Percentiles rank a stretch among this genome's conserved stretches.
Conservation (phyloP, 2,113 vertebrate genomes). For the Sander vitreus region DNA sequence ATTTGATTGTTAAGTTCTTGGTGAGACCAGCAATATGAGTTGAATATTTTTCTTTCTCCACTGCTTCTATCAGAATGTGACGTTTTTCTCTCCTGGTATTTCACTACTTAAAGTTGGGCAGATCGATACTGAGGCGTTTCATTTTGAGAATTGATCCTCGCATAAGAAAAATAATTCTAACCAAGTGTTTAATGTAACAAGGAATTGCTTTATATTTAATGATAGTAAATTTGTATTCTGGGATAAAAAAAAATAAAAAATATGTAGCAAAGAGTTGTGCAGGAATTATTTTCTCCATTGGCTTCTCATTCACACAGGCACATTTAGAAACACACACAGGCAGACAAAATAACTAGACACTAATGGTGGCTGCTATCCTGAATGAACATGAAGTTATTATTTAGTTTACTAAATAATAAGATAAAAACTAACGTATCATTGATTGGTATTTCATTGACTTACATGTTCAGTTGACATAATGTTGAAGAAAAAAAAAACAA, state of each 20-base stretch:
- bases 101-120: not conserved
- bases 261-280: not conserved
- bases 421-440: not conserved
- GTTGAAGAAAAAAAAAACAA: not conserved
- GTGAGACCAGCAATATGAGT: not conserved
- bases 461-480: not conserved
- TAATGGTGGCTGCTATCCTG: not conserved
- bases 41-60: not conserved
- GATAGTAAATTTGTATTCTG: not conserved
- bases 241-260: not conserved
- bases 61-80: not conserved
- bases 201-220: not conserved
- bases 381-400: not conserved
- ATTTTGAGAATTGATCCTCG: not conserved
- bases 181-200: not conserved
- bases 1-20: constrained; percentile 10
- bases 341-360: not conserved
- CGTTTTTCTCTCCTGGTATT: constrained; percentile 7
- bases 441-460: not conserved
- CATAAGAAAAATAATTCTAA: not conserved
- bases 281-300: not conserved
- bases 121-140: not conserved
- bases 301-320: not conserved
- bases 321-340: not conserved
- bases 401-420: not conserved